Percentiles rank a stretch among this genome's conserved stretches.
Evolutionary conservation across 2,113 vertebrate genomes (phyloP).

Genomic region (Nycticryphes semicollaris): DNA sequence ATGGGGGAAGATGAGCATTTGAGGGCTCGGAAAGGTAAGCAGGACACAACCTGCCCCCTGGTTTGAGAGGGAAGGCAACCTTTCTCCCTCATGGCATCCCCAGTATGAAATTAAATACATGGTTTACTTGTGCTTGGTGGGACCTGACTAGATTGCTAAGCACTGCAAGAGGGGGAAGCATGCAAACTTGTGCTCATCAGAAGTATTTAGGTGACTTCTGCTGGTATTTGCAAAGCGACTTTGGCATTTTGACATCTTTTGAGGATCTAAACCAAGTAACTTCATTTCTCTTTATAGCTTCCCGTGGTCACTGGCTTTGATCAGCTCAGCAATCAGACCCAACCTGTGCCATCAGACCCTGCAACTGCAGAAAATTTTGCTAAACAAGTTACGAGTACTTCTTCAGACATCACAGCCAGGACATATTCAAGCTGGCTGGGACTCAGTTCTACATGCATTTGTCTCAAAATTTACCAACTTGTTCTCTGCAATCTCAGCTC

Average conservation of each 20-base stretch:
- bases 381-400: not conserved
- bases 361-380: not conserved
- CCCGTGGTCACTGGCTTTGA: not conserved
- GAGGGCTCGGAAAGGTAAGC: not conserved
- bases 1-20: accelerated
- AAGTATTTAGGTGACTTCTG: not conserved
- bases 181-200: not conserved
- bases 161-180: not conserved
- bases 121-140: not conserved
- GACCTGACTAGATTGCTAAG: not conserved
- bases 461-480: not conserved
- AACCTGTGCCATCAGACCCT: not conserved
- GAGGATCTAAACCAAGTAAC: not conserved
- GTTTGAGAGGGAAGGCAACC: not conserved
- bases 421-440: not conserved
- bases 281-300: not conserved
- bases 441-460: not conserved
- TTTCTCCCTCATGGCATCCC: not conserved
- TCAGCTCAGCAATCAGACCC: not conserved
- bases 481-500: not conserved
- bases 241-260: not conserved
- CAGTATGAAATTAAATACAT: not conserved
- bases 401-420: not conserved
- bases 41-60: accelerated
- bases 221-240: not conserved